Percentiles rank a stretch among this genome's conserved stretches.
Conservation (phyloP, 2,888 invertebrate species). For the Drosophila barbarae region DNA sequence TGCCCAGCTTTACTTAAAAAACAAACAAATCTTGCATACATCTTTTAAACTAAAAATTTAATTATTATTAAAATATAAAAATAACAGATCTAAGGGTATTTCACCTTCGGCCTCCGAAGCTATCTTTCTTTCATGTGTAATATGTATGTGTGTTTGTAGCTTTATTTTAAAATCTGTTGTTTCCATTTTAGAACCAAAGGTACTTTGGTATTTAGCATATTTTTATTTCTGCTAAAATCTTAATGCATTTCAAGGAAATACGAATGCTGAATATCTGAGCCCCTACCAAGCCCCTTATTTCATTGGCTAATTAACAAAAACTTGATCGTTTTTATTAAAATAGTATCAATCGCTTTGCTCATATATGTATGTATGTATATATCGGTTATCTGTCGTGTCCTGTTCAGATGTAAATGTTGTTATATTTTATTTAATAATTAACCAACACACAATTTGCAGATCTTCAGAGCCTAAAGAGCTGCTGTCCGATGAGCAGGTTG, state of each 20-base stretch:
- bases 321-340: background rate
- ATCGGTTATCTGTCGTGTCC: conserved; percentile 1
- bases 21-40: too few relatives aligned
- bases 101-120: background rate
- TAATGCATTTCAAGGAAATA: background rate
- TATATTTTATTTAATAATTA: conserved; percentile 38
- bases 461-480: conserved; percentile 79
- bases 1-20: background rate
- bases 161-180: background rate
- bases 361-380: background rate
- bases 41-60: too few relatives aligned
- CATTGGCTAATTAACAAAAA: background rate
- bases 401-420: conserved; percentile 5
- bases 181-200: background rate
- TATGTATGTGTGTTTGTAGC: background rate
- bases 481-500: conserved; percentile 79
- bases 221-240: background rate
- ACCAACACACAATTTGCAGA: conserved; percentile 58
- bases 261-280: background rate
- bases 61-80: background rate
- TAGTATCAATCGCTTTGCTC: conserved; percentile 1
- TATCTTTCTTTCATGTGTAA: background rate
- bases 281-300: background rate
- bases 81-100: background rate
- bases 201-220: background rate